phyloP scores from a whole-genome alignment of 2,888 invertebrate genomes.

The Lydus trimaculatus region DNA sequence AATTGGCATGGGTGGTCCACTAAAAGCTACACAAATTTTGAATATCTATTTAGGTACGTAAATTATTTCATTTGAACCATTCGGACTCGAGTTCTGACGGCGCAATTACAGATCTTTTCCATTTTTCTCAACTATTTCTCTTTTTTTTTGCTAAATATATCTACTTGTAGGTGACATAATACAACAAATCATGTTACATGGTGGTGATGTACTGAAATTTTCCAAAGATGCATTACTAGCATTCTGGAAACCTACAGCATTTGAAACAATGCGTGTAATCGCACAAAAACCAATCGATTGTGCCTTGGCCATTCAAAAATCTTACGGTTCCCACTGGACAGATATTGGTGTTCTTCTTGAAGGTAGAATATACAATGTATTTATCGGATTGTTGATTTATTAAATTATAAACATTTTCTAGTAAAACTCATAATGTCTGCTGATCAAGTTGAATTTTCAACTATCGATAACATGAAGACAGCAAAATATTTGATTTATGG shows the following conservation, averaged over 20 bases:
- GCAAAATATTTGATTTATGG: slow-evolving; percentile 68
- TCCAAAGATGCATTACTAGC: slow-evolving; percentile 73
- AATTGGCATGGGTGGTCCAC: slow-evolving; percentile 72
- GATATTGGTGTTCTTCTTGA: slow-evolving; percentile 69
- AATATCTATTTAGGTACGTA: slow-evolving; percentile 76
- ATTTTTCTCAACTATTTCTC: too few relatives aligned
- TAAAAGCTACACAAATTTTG: slow-evolving; percentile 72
- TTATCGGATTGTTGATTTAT: neutral
- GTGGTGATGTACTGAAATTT: slow-evolving; percentile 73
- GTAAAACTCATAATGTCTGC: slow-evolving; percentile 72
- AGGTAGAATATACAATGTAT: too few relatives aligned
- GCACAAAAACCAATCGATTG: slow-evolving; percentile 73
- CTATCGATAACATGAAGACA: slow-evolving; percentile 63
- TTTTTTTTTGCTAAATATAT: too few relatives aligned
- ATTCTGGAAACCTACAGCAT: slow-evolving; percentile 69
- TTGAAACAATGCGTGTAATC: slow-evolving; percentile 66
- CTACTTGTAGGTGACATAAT: too few relatives aligned
- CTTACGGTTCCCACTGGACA: slow-evolving; percentile 68
- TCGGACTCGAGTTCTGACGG: too few relatives aligned
- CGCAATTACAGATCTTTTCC: too few relatives aligned
- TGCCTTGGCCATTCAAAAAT: slow-evolving; percentile 71
- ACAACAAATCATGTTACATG: slow-evolving; percentile 70
- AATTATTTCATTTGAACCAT: too few relatives aligned
- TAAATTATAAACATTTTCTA: slow-evolving; percentile 42
- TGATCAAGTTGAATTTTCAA: slow-evolving; percentile 66